Conservation (phyloP, 2,888 invertebrate genomes). For the Aphrophora alni region DNA sequence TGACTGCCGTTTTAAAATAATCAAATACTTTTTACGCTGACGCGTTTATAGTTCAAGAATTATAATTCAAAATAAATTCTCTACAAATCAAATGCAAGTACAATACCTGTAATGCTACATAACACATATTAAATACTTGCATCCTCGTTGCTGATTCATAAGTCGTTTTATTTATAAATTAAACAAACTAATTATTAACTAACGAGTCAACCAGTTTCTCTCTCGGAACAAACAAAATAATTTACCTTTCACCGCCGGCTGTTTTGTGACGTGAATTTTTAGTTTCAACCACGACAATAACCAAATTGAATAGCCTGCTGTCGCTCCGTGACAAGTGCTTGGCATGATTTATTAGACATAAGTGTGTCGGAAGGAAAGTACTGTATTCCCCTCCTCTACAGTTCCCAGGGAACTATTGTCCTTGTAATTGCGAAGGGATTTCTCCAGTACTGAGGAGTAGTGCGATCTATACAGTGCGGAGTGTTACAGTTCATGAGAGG, state of each 20-base stretch:
- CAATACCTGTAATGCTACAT: no score
- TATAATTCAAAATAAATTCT: no score
- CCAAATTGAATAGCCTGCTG: background rate
- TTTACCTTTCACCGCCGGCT: background rate
- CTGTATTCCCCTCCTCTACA: background rate
- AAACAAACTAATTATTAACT: background rate
- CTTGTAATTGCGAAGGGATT: background rate
- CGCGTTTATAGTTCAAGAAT: no score
- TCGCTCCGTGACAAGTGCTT: background rate
- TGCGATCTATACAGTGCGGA: no score
- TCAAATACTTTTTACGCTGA: no score
- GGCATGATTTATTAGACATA: background rate
- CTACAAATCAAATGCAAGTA: no score
- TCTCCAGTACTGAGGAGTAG: background rate
- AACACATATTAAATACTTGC: no score
- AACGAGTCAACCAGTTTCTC: background rate
- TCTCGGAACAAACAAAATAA: background rate
- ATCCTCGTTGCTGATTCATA: background rate
- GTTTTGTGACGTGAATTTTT: background rate
- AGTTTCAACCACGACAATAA: background rate
- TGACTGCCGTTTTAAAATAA: no score
- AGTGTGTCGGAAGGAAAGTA: slow-evolving; percentile 3
- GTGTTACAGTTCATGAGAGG: no score
- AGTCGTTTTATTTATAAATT: background rate
- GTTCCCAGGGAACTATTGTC: slow-evolving; percentile 2